These are phyloP conservation scores for Drosophila lacicola DNA, from an alignment of 2,888 invertebrate species.

Conservation along the genomic window DNA sequence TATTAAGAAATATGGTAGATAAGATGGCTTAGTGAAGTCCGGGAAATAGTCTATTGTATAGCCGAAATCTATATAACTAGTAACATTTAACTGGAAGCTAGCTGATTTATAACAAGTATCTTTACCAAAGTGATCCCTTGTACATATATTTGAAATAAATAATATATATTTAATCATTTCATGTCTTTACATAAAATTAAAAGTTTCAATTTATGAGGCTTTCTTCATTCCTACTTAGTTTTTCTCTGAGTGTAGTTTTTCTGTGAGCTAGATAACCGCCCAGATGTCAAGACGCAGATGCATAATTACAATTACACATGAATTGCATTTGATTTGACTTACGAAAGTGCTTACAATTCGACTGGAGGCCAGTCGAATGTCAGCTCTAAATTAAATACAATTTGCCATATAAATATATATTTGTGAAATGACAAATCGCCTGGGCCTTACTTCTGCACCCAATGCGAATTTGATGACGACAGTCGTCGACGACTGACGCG, in stretches of 20 bases:
- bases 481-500: constrained; percentile 20
- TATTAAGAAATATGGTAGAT: no score
- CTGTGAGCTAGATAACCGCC: constrained; percentile 12
- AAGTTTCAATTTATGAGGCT: neutral
- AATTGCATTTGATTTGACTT: constrained; percentile 49
- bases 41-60: no score
- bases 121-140: no score
- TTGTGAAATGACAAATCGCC: constrained; percentile 45
- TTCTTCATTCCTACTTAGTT: neutral
- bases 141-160: no score
- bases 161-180: no score
- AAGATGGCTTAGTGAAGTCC: no score
- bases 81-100: no score
- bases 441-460: constrained; percentile 6
- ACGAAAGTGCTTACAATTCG: constrained; percentile 33
- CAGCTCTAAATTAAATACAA: constrained; percentile 63
- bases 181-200: no score
- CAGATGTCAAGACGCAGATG: constrained; percentile 31
- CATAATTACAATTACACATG: constrained; percentile 74
- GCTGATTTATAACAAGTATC: no score
- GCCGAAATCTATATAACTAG: no score
- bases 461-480: constrained; percentile 42
- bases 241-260: constrained; percentile 23
- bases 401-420: constrained; percentile 32
- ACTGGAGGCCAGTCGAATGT: constrained; percentile 35